phyloP scores from a whole-genome alignment of 2,888 invertebrate species.

The Stenichneumon culpator region DNA sequence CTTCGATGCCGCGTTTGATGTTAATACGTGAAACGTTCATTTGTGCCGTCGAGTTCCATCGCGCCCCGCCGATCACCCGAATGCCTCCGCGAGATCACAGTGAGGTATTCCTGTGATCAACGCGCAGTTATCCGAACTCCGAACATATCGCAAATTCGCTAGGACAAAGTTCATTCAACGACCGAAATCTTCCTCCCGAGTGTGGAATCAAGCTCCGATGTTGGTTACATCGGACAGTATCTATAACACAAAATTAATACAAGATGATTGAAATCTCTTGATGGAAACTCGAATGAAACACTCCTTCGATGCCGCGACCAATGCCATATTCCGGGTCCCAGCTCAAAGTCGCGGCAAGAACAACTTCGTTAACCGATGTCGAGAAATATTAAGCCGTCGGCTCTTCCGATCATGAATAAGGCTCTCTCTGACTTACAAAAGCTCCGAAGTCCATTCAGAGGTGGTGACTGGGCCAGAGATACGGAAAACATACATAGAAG shows the following conservation, averaged over 20 bases:
- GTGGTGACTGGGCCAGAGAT: conserved; percentile 36
- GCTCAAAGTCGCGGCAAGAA: conserved; percentile 40
- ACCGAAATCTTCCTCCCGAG: not conserved
- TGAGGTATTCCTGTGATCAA: conserved; percentile 14
- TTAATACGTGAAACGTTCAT: conserved; percentile 31
- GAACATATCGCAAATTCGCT: not conserved
- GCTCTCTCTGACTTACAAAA: conserved; percentile 2
- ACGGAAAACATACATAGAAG: conserved; percentile 28
- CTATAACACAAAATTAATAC: not conserved
- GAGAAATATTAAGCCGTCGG: conserved; percentile 40
- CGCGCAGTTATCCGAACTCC: not conserved
- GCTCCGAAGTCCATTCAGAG: conserved; percentile 32
- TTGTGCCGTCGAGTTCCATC: conserved; percentile 12
- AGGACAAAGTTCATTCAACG: not conserved
- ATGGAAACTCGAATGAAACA: not conserved
- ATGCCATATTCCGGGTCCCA: conserved; percentile 3
- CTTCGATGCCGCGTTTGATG: conserved; percentile 58
- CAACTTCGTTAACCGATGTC: conserved; percentile 39
- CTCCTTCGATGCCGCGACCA: conserved; percentile 12
- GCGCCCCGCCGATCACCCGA: conserved; percentile 7
- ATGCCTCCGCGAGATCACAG: conserved; percentile 2
- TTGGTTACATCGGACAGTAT: not conserved
- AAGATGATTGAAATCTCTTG: not conserved
- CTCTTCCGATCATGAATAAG: conserved; percentile 10
- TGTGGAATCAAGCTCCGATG: not conserved